A percentile compares a stretch with the other conserved stretches of the same genome.
Evolutionary conservation across 2,113 vertebrate genomes (phyloP).

Genomic region (Eurypyga helias): DNA sequence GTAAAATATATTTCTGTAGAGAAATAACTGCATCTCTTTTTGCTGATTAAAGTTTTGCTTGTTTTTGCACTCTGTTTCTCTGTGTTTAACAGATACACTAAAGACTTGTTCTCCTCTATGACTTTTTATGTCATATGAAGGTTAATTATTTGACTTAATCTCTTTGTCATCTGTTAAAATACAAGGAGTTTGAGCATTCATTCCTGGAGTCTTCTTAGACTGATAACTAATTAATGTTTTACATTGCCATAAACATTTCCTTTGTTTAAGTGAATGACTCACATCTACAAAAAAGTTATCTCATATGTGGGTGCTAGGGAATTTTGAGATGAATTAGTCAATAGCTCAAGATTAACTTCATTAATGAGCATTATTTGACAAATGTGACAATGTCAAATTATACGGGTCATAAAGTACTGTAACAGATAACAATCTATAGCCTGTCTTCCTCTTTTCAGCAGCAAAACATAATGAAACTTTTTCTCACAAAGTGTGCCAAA

Average conservation of each 20-base stretch:
- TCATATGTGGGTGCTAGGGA: conserved; percentile 20
- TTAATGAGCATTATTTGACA: conserved; percentile 16
- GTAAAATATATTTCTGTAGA: conserved; percentile 5
- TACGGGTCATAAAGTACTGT: background rate
- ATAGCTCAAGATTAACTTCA: conserved; percentile 49
- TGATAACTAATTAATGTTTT: conserved; percentile 70
- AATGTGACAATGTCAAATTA: background rate
- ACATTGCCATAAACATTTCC: conserved; percentile 58
- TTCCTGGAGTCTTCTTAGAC: conserved; percentile 53
- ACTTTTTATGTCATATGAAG: conserved; percentile 2
- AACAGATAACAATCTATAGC: background rate
- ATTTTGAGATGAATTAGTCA: conserved; percentile 66
- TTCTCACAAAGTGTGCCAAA: background rate
- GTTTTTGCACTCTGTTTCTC: background rate
- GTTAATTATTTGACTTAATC: conserved; percentile 62
- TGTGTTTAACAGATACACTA: conserved; percentile 21
- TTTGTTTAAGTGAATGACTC: conserved; percentile 61
- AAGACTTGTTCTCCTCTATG: conserved; percentile 7
- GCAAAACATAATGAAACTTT: background rate
- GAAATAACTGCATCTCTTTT: conserved; percentile 48
- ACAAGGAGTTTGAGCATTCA: conserved; percentile 48
- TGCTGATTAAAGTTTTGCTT: conserved; percentile 14
- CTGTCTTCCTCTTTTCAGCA: background rate
- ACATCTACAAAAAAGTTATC: conserved; percentile 49
- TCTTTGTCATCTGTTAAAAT: conserved; percentile 42